Conservation (phyloP, 1,140 invertebrate species). For the Drosophila nikananu region DNA sequence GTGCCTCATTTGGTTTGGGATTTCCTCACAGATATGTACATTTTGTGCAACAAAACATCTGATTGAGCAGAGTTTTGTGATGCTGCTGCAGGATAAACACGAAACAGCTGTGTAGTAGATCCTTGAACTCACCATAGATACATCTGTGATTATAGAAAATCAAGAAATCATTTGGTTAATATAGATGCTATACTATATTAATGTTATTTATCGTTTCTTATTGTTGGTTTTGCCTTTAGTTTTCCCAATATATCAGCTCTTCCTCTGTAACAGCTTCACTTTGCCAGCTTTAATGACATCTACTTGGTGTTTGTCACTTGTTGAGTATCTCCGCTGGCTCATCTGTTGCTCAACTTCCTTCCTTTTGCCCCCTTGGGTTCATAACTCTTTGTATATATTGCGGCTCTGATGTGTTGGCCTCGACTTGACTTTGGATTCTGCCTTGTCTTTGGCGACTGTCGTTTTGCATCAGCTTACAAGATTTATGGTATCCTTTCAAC, state of each 20-base stretch:
- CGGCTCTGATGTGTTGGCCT: conserved; percentile 4
- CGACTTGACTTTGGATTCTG: conserved; percentile 20
- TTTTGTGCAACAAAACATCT: conserved; percentile 40
- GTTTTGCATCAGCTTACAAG: conserved; percentile 69
- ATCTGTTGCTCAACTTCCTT: conserved; percentile 37
- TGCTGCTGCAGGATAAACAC: background rate
- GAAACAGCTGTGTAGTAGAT: conserved; percentile 16
- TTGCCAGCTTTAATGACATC: background rate
- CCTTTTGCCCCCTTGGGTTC: background rate
- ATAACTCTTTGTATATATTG: too few relatives aligned
- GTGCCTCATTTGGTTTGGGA: conserved; percentile 43
- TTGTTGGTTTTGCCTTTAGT: background rate
- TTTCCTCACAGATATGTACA: conserved; percentile 14
- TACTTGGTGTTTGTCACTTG: conserved; percentile 34
- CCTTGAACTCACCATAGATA: background rate
- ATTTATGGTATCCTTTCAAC: conserved; percentile 83
- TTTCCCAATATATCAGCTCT: conserved; percentile 6
- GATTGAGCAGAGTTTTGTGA: conserved; percentile 7
- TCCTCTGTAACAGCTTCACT: too few relatives aligned
- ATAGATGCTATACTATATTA: background rate
- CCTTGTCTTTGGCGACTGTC: conserved; percentile 43
- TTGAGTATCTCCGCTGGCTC: conserved; percentile 39
- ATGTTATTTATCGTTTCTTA: background rate
- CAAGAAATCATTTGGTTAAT: background rate
- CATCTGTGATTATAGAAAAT: background rate